Percentiles rank a stretch among this genome's conserved stretches.
Conservation (phyloP, 2,888 invertebrate genomes). For the Emmelina monodactyla region DNA sequence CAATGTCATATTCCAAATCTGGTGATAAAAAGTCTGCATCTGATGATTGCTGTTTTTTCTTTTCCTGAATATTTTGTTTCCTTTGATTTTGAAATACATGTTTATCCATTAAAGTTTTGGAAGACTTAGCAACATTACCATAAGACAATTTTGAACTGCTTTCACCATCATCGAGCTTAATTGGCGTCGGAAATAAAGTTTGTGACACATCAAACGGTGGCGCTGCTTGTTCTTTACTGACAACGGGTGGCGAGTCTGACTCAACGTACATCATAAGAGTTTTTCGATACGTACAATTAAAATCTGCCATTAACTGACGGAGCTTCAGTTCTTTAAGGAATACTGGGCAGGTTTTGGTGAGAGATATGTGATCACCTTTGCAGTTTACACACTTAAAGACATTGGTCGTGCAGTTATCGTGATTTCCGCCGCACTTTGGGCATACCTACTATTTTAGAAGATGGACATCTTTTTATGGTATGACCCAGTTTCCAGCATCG, state of each 20-base stretch:
- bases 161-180: too few species aligned
- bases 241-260: not conserved
- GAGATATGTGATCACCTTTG: conserved; percentile 12
- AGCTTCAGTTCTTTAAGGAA: conserved; percentile 15
- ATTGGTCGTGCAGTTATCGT: not conserved
- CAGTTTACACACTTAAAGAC: conserved; percentile 9
- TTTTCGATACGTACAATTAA: conserved; percentile 15
- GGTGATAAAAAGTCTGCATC: too few species aligned
- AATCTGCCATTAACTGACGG: conserved; percentile 15
- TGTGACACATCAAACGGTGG: not conserved
- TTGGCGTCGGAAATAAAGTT: not conserved
- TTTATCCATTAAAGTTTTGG: too few species aligned
- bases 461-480: not conserved
- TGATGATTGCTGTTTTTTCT: too few species aligned
- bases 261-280: conserved; percentile 8
- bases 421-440: too few species aligned
- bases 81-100: too few species aligned
- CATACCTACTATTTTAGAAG: too few species aligned
- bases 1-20: too few species aligned
- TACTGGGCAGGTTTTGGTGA: conserved; percentile 12
- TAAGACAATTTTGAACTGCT: too few species aligned
- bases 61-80: too few species aligned
- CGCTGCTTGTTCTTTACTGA: not conserved
- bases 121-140: too few species aligned
- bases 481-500: not conserved